Evolutionary conservation across 1,140 invertebrate species (phyloP), one percentile per base, ranked within the genome.

Genomic region (Brachionus plicatilis): DNA sequence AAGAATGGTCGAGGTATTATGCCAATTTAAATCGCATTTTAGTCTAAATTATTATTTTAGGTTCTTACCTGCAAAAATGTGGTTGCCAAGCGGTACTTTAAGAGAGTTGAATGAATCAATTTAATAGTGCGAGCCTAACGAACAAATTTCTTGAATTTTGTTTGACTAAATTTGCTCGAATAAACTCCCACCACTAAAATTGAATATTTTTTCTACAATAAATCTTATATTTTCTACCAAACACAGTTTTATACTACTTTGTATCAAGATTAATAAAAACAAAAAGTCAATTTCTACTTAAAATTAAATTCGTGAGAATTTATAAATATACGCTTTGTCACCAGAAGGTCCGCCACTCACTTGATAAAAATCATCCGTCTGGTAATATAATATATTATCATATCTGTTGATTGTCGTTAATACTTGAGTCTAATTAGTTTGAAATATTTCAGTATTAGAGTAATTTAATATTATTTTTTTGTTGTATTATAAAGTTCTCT

Each of bases 121-220:
- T 82, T 56, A 43, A 60, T 68, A 82, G 79, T 82, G 79, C 79
- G 79, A 82, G 79, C 79, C 79, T 82, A 82, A 82, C 79, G 79
- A 82, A 82, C 79, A 82, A 82, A 82, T 82, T 82, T 72, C 41
- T 14, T 14, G 56, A 68, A 27, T 43, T 65, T 45, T 82, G 29
- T 37, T 11, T 20, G 12, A 20, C 79, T 2, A 82, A 82, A 82
- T 82, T 82, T 82, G 79, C 65, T 68, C 79, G 53, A 29, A 27
- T 65, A 82, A 82, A 60, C 65, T 60, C 79, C 33, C 79, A 82
- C 79, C 7, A 72, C 3, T 17, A 43, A 72, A 43, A 47, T 72
- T 72, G 66, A 68, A 33, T 68, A 68, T 68, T 78, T 56, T 29
- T 80, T 53, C 56, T 80, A 8, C 50, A 60, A 33, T 66, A 80